A percentile compares a stretch with the other conserved stretches of the same genome.
Evolutionary conservation across 1,140 invertebrate genomes (phyloP).

Genomic region (Panonychus citri): DNA sequence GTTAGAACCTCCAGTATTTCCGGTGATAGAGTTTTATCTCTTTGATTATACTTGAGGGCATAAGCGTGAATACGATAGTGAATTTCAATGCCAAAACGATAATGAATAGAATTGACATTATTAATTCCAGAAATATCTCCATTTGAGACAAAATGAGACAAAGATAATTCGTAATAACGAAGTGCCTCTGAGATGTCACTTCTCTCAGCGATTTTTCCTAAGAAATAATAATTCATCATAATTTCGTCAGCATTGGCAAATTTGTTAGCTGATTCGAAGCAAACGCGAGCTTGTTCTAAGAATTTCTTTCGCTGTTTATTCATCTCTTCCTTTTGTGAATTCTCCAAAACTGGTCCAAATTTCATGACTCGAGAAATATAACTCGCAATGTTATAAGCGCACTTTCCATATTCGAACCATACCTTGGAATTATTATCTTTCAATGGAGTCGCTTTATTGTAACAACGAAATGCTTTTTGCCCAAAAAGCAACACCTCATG

Average conservation of each 20-base stretch:
- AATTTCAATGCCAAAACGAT: conserved; percentile 59
- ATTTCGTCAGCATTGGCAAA: conserved; percentile 35
- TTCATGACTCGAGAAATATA: conserved; percentile 46
- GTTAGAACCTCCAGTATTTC: neutral
- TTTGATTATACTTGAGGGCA: conserved; percentile 56
- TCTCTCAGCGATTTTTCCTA: conserved; percentile 73
- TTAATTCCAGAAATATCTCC: conserved; percentile 58
- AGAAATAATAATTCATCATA: conserved; percentile 76
- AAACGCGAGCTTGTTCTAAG: conserved; percentile 45
- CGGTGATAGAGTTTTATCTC: neutral
- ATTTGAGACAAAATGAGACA: conserved; percentile 44
- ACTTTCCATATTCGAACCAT: conserved; percentile 67
- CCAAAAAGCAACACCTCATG: conserved; percentile 44
- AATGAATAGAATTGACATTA: conserved; percentile 55
- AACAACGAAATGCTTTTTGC: conserved; percentile 42
- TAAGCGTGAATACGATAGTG: conserved; percentile 44
- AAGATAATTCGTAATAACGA: conserved; percentile 6
- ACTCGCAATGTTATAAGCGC: conserved; percentile 62
- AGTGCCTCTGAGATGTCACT: conserved; percentile 29
- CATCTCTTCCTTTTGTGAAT: conserved; percentile 26
- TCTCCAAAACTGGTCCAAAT: conserved; percentile 35
- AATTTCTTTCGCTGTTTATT: conserved; percentile 45
- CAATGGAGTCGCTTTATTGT: conserved; percentile 44
- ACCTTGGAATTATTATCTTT: conserved; percentile 39
- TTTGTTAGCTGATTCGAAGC: conserved; percentile 45